phyloP scores from a whole-genome alignment of 2,113 vertebrate genomes.

The Calyptommatus sinebrachiatus region DNA sequence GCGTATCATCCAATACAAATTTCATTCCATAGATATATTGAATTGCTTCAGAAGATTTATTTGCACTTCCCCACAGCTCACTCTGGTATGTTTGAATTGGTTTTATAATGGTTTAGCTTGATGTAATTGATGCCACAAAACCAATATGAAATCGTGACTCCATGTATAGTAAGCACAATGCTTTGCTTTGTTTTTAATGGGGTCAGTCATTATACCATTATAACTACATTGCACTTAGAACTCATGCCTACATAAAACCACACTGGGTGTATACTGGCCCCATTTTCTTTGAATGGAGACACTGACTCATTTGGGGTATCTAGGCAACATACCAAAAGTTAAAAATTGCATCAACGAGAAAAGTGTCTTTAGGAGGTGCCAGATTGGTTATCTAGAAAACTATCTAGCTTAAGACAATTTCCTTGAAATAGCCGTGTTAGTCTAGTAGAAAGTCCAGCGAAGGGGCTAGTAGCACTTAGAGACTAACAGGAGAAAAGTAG shows the following conservation, averaged over 20 bases:
- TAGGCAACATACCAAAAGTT: conserved; percentile 32
- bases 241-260: conserved; percentile 1
- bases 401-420: not conserved
- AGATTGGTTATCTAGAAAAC: conserved; percentile 3
- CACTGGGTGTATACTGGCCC: conserved; percentile 12
- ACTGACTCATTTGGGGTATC: conserved; percentile 37
- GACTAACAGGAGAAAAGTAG: too few species aligned
- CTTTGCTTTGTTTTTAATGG: not conserved
- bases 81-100: not conserved
- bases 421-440: too few species aligned
- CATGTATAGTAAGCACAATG: not conserved
- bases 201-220: not conserved
- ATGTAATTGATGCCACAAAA: not conserved
- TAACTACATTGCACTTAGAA: not conserved
- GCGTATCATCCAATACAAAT: not conserved
- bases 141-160: not conserved
- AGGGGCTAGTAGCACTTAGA: too few species aligned
- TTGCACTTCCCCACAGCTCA: not conserved
- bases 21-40: not conserved
- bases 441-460: too few species aligned
- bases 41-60: not conserved
- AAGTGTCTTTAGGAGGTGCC: conserved; percentile 7
- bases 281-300: conserved; percentile 41
- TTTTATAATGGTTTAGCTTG: not conserved
- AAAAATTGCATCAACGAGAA: conserved; percentile 33